These are phyloP conservation scores for Pyrgilauda ruficollis DNA, from an alignment of 2,113 vertebrate species.

Conservation along the genomic window DNA sequence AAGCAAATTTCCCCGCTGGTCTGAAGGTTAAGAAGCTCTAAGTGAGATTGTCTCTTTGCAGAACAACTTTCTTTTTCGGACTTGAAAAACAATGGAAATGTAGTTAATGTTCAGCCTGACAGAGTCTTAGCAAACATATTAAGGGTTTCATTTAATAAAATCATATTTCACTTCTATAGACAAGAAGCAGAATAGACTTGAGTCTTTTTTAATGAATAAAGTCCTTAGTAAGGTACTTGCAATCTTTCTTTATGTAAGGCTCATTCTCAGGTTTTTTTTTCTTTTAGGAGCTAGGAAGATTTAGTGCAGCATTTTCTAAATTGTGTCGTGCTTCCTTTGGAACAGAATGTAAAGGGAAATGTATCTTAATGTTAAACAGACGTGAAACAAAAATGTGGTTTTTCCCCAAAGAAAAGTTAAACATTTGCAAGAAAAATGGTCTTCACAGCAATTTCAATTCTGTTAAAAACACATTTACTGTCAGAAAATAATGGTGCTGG, in stretches of 20 bases:
- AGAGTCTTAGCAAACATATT: slow-evolving; percentile 47
- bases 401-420: slow-evolving; percentile 39
- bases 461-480: slow-evolving; percentile 14
- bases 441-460: not conserved
- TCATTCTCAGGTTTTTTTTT: not conserved
- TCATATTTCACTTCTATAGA: slow-evolving; percentile 27
- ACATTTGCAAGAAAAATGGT: slow-evolving; percentile 30
- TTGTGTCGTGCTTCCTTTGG: not conserved
- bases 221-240: not conserved
- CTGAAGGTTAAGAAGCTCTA: not conserved
- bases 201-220: slow-evolving; percentile 45
- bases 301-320: slow-evolving; percentile 18
- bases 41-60: not conserved
- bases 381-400: not conserved
- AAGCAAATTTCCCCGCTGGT: not conserved
- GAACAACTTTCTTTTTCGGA: not conserved
- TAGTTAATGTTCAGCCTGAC: slow-evolving; percentile 35
- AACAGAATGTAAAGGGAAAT: slow-evolving; percentile 6
- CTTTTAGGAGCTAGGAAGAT: not conserved
- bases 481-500: slow-evolving; percentile 36
- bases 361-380: slow-evolving; percentile 34
- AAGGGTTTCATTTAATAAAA: slow-evolving; percentile 55
- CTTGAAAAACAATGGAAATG: slow-evolving; percentile 23
- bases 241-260: not conserved
- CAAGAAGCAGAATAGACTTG: slow-evolving; percentile 21